Conservation (phyloP, 2,888 invertebrate species). For the Drosophila formosana region DNA sequence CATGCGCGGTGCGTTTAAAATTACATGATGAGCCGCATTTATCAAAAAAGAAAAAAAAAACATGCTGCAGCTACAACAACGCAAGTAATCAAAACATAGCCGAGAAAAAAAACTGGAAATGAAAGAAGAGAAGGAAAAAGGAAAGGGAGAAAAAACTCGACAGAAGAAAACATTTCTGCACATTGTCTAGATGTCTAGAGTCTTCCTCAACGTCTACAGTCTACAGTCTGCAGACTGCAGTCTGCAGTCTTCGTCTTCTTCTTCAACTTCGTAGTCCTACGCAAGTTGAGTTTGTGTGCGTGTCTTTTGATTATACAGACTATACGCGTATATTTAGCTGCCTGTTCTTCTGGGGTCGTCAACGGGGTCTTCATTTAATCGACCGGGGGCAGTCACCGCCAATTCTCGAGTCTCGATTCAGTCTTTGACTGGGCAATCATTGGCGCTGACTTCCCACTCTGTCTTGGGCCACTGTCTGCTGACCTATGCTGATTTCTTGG, state of each 20-base stretch:
- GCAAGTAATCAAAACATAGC: slow-evolving; percentile 45
- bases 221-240: slow-evolving; percentile 1
- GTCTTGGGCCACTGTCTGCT: slow-evolving; percentile 44
- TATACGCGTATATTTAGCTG: slow-evolving; percentile 43
- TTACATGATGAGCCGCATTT: slow-evolving; percentile 79
- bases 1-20: slow-evolving; percentile 79
- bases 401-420: slow-evolving; percentile 28
- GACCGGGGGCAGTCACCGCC: slow-evolving; percentile 31
- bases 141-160: slow-evolving; percentile 9
- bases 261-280: slow-evolving; percentile 55
- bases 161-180: slow-evolving; percentile 26
- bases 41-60: slow-evolving; percentile 59
- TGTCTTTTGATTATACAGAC: slow-evolving; percentile 45
- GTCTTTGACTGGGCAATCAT: slow-evolving; percentile 50
- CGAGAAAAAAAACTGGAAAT: slow-evolving; percentile 34
- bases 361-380: slow-evolving; percentile 40
- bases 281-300: slow-evolving; percentile 47
- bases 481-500: slow-evolving; percentile 77
- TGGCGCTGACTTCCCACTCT: slow-evolving; percentile 43
- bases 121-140: slow-evolving; percentile 1
- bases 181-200: slow-evolving; percentile 47
- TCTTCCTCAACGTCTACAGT: slow-evolving; percentile 28
- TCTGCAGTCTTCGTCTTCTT: background rate
- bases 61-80: slow-evolving; percentile 20
- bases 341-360: slow-evolving; percentile 55